Evolutionary conservation across 2,113 vertebrate species (phyloP).

Genomic region (Otolemur garnettii): DNA sequence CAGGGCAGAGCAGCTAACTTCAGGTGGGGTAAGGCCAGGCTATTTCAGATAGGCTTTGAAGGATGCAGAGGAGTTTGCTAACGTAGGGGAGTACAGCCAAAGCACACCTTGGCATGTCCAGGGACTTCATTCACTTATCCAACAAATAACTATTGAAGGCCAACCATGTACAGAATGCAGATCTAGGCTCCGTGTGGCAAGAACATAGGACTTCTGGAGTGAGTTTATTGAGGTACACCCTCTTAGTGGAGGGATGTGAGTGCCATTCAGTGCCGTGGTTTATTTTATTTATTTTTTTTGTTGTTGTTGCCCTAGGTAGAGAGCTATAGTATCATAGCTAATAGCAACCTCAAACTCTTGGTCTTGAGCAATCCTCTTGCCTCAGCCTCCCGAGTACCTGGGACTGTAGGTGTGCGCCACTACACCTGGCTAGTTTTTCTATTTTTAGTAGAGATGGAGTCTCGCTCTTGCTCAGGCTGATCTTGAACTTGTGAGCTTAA

Average conservation of each 20-base stretch:
- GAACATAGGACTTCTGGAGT: neutral
- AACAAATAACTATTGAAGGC: neutral
- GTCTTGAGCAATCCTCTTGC: too few relatives aligned
- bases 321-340: too few relatives aligned
- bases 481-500: too few relatives aligned
- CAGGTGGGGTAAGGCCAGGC: neutral
- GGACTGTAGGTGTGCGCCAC: too few relatives aligned
- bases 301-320: too few relatives aligned
- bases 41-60: constrained; percentile 23
- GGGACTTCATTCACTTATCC: neutral
- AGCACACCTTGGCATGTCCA: neutral
- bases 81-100: neutral
- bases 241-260: neutral
- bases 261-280: neutral
- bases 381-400: too few relatives aligned
- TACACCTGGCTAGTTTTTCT: too few relatives aligned
- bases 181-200: neutral
- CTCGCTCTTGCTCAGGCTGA: too few relatives aligned
- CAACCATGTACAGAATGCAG: neutral
- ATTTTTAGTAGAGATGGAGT: too few relatives aligned
- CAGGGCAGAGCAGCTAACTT: neutral
- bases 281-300: neutral
- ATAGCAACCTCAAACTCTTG: too few relatives aligned
- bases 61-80: neutral
- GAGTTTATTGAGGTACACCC: neutral